Percentiles rank a stretch among this genome's conserved stretches.
These are phyloP conservation scores for Macrosiphum euphorbiae DNA, from an alignment of 2,888 invertebrate genomes.

Conservation along the genomic window DNA sequence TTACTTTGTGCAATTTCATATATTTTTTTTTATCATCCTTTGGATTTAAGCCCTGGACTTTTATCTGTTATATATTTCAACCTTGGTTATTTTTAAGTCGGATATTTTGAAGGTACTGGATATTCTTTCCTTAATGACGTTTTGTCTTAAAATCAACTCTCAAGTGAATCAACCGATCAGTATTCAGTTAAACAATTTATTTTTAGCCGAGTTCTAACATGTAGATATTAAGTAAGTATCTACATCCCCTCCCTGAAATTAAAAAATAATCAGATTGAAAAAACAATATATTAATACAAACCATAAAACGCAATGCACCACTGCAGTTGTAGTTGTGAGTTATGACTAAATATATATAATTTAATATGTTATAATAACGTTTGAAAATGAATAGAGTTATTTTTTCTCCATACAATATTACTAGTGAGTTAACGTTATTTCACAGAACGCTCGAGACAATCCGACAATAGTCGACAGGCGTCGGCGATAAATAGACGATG, in stretches of 20 bases:
- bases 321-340: neutral
- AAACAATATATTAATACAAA: neutral
- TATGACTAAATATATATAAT: neutral
- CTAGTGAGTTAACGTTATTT: neutral
- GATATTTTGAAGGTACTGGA: neutral
- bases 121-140: neutral
- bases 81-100: neutral
- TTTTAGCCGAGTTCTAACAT: neutral
- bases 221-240: too few species aligned
- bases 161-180: neutral
- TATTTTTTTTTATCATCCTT: neutral
- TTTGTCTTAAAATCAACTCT: neutral
- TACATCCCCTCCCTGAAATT: too few species aligned
- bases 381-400: neutral
- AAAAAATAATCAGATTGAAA: neutral
- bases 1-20: too few species aligned
- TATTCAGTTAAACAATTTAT: neutral
- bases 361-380: neutral
- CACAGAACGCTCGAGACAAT: neutral
- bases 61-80: neutral
- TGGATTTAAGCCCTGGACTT: neutral
- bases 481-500: neutral
- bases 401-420: neutral
- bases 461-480: neutral
- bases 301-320: neutral